Evolutionary conservation across 2,888 invertebrate species (phyloP).

Genomic region (Caenorhabditis zanzibari): DNA sequence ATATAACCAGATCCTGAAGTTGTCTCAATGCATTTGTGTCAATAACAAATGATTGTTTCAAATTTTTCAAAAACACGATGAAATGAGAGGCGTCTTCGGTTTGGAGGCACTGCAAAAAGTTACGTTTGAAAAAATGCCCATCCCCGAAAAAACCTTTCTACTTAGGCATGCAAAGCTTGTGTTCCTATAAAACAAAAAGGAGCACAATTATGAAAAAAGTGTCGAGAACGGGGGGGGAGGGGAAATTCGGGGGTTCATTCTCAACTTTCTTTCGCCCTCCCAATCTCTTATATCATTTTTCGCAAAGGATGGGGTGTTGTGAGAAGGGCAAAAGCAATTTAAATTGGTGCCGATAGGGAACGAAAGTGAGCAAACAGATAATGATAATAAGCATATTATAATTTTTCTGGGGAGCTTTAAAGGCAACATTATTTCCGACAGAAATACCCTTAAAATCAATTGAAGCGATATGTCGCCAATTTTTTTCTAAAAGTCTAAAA

Average conservation of each 20-base stretch:
- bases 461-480: too few relatives aligned
- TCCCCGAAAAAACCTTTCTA: too few relatives aligned
- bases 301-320: conserved; percentile 26
- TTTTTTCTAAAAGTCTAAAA: too few relatives aligned
- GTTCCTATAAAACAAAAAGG: not conserved
- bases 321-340: conserved; percentile 51
- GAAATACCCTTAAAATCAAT: too few relatives aligned
- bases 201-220: too few relatives aligned
- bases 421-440: too few relatives aligned
- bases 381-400: conserved; percentile 38
- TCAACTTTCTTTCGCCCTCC: conserved; percentile 33
- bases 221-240: not conserved
- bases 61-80: conserved; percentile 58
- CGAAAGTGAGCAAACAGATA: conserved; percentile 44
- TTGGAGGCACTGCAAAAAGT: conserved; percentile 60
- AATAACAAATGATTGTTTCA: conserved; percentile 66
- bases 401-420: too few relatives aligned
- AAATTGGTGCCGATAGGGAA: conserved; percentile 1
- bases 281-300: conserved; percentile 24
- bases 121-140: too few relatives aligned
- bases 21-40: conserved; percentile 72
- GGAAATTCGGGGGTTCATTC: conserved; percentile 37
- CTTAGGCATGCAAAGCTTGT: conserved; percentile 4
- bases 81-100: conserved; percentile 64
- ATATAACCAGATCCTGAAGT: conserved; percentile 78